phyloP scores from a whole-genome alignment of 92 coral and sea anemone genomes.

The Heteractis magnifica region DNA sequence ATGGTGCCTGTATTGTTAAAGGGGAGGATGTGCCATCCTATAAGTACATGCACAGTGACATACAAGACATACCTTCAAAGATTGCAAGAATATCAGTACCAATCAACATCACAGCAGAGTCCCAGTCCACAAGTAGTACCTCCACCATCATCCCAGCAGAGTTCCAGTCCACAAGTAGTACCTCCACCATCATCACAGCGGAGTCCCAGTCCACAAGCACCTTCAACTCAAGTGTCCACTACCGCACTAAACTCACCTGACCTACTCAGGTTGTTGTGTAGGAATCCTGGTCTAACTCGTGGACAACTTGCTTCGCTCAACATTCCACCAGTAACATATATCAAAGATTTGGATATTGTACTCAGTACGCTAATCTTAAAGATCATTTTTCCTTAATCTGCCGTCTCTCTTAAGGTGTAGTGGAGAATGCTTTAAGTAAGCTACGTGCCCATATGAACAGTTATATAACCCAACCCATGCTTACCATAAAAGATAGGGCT shows the following conservation, averaged over 20 bases:
- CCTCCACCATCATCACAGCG: no score
- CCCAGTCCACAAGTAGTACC: background rate
- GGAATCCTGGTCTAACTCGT: slow-evolving; percentile 30
- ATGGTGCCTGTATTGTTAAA: slow-evolving; percentile 22
- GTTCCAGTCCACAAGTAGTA: background rate
- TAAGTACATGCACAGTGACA: background rate
- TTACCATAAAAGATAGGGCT: no score
- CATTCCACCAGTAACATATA: slow-evolving; percentile 14
- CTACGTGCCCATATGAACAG: background rate
- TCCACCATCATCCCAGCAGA: no score
- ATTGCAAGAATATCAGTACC: background rate
- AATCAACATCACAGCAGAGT: background rate
- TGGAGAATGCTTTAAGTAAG: slow-evolving; percentile 13
- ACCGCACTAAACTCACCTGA: background rate
- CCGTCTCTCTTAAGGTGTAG: slow-evolving; percentile 28
- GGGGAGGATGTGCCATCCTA: background rate
- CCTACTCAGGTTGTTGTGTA: slow-evolving; percentile 2
- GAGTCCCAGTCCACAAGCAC: no score
- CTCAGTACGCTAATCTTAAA: background rate
- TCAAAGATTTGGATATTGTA: background rate
- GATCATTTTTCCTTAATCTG: slow-evolving; percentile 10
- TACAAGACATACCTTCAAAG: background rate
- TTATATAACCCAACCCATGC: no score
- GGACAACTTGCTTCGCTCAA: slow-evolving; percentile 21
- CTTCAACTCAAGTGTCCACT: no score